phyloP scores from a whole-genome alignment of 2,888 invertebrate species.

The Sinopyrophorus schimmeli region DNA sequence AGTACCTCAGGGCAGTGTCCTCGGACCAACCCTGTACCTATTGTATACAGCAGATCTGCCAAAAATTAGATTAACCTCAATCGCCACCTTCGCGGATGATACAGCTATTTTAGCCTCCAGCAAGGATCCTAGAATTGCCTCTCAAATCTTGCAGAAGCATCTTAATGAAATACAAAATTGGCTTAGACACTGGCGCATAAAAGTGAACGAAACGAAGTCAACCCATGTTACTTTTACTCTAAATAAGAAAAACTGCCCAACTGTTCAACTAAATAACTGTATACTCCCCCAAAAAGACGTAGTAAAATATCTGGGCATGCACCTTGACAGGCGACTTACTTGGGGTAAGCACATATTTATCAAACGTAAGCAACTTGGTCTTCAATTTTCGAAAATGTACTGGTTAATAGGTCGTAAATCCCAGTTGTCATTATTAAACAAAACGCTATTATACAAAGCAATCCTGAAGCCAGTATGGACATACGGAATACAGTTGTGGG shows the following conservation, averaged over 20 bases:
- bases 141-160: constrained; percentile 26
- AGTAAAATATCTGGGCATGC: constrained; percentile 10
- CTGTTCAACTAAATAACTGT: constrained; percentile 3
- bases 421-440: constrained; percentile 9
- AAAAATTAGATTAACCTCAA: constrained; percentile 10
- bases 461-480: constrained; percentile 14
- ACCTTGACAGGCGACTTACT: constrained; percentile 1
- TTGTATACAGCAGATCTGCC: constrained; percentile 33
- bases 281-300: constrained; percentile 1
- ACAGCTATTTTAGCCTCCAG: constrained; percentile 28
- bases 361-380: constrained; percentile 6
- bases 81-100: constrained; percentile 32
- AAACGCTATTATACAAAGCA: constrained; percentile 10
- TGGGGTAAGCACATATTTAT: constrained; percentile 8
- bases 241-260: constrained; percentile 2
- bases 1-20: constrained; percentile 23
- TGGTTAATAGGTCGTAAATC: constrained; percentile 10
- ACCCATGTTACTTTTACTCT: constrained; percentile 3
- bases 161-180: constrained; percentile 6
- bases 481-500: constrained; percentile 6
- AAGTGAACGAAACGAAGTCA: constrained; percentile 8
- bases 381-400: constrained; percentile 8
- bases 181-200: constrained; percentile 9
- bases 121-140: constrained; percentile 25
- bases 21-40: constrained; percentile 31